These are phyloP conservation scores for Crenuchus spilurus DNA, from an alignment of 2,797 vertebrate genomes.

Conservation along the genomic window DNA sequence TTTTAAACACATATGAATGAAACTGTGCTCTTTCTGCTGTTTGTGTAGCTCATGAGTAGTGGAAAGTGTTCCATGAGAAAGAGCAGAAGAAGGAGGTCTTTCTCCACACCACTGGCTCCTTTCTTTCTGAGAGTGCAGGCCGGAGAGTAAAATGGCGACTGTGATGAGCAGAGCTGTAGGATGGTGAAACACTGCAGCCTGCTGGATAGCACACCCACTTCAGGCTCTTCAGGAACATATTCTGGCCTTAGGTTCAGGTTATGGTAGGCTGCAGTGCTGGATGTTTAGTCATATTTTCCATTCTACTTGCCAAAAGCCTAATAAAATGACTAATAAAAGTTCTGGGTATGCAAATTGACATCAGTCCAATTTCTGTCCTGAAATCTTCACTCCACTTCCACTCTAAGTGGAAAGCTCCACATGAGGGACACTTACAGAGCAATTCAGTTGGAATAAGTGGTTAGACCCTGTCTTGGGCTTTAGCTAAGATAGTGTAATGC, in stretches of 20 bases:
- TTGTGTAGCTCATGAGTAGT: not conserved
- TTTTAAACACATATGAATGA: not conserved
- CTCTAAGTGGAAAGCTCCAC: not conserved
- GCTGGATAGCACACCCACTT: constrained; percentile 55
- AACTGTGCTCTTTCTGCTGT: not conserved
- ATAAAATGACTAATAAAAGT: constrained; percentile 3
- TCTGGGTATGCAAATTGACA: not conserved
- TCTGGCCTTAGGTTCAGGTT: not conserved
- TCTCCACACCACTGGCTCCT: not conserved
- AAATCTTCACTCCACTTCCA: not conserved
- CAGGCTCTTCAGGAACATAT: not conserved
- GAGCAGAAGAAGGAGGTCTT: not conserved
- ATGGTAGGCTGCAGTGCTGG: not conserved
- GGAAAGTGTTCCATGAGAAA: not conserved
- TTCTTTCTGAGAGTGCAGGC: not conserved
- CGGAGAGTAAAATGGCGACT: constrained; percentile 71
- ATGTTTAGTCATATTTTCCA: constrained; percentile 8
- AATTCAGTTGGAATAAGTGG: not conserved
- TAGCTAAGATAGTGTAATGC: no score
- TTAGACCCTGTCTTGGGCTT: no score
- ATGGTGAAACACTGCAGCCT: constrained; percentile 72
- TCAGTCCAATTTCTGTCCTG: not conserved
- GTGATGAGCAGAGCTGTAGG: not conserved
- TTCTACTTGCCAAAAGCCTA: not conserved
- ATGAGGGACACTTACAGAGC: not conserved